Conservation (phyloP, 2,888 invertebrate species). For the Eledona agricola region DNA sequence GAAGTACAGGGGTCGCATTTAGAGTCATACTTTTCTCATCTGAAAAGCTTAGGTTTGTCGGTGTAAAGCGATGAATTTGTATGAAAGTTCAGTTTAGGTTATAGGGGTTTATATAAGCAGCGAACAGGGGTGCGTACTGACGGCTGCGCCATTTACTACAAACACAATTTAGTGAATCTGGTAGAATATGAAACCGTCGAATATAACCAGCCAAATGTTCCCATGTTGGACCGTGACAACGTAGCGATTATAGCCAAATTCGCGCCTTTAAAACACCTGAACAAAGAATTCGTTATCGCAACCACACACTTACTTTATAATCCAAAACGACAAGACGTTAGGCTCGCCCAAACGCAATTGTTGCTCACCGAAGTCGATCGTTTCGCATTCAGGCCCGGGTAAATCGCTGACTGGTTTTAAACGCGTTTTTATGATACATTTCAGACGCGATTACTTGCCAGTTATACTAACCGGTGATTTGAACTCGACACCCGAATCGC, state of each 20-base stretch:
- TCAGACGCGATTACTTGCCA: slow-evolving; percentile 67
- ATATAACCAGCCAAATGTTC: slow-evolving; percentile 69
- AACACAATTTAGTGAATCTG: slow-evolving; percentile 71
- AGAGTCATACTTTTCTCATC: slow-evolving; percentile 67
- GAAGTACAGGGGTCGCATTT: slow-evolving; percentile 85
- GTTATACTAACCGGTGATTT: slow-evolving; percentile 93
- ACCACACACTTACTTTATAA: slow-evolving; percentile 97
- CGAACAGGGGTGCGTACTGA: slow-evolving; percentile 83
- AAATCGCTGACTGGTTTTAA: background rate
- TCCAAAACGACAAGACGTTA: slow-evolving; percentile 86
- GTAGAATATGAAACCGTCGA: slow-evolving; percentile 76
- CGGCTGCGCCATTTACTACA: slow-evolving; percentile 92
- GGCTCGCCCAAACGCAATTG: slow-evolving; percentile 86
- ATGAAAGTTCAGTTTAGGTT: slow-evolving; percentile 65
- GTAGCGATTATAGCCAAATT: slow-evolving; percentile 85
- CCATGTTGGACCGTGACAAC: slow-evolving; percentile 84
- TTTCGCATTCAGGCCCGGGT: slow-evolving; percentile 67
- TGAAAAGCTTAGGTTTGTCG: slow-evolving; percentile 53
- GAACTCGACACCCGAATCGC: slow-evolving; percentile 81
- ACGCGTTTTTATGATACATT: too few relatives aligned
- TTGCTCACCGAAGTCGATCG: slow-evolving; percentile 86
- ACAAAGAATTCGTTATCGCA: slow-evolving; percentile 76
- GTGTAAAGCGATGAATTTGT: slow-evolving; percentile 3
- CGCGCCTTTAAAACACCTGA: slow-evolving; percentile 63
- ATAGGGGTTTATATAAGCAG: slow-evolving; percentile 80